phyloP scores from a whole-genome alignment of 2,797 vertebrate genomes.

The Coluber constrictor region DNA sequence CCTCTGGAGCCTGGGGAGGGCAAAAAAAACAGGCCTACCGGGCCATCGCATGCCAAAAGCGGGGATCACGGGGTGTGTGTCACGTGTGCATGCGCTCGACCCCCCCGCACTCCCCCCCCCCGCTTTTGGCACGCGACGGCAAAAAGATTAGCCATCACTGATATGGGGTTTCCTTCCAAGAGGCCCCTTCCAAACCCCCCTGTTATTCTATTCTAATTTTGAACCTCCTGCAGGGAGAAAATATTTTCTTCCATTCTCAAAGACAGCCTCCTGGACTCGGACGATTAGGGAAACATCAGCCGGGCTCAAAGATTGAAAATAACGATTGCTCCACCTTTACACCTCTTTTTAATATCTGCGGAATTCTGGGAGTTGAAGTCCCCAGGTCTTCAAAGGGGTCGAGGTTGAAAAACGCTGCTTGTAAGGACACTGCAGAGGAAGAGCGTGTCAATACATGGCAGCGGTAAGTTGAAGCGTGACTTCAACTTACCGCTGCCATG shows the following conservation, averaged over 20 bases:
- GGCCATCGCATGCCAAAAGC: no score
- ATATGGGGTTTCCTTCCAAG: no score
- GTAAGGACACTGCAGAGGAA: not conserved
- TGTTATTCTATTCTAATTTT: no score
- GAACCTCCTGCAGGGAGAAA: not conserved
- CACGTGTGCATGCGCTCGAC: no score
- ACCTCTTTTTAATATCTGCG: not conserved
- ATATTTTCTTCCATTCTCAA: not conserved
- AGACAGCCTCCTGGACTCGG: not conserved
- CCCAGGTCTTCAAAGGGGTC: not conserved
- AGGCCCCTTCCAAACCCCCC: no score
- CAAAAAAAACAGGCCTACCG: no score
- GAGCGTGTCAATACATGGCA: not conserved
- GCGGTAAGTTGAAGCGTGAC: no score
- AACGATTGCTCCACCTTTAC: not conserved
- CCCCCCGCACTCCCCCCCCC: no score
- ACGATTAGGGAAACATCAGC: not conserved
- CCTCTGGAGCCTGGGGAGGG: no score
- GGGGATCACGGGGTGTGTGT: no score
- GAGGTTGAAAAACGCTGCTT: not conserved
- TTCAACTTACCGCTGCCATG: rapidly evolving
- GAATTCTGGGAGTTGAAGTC: not conserved
- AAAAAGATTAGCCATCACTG: no score
- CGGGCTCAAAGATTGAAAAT: not conserved
- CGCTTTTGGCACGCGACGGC: no score